phyloP scores from a whole-genome alignment of 2,797 vertebrate genomes.

The Pelochelys cantorii region DNA sequence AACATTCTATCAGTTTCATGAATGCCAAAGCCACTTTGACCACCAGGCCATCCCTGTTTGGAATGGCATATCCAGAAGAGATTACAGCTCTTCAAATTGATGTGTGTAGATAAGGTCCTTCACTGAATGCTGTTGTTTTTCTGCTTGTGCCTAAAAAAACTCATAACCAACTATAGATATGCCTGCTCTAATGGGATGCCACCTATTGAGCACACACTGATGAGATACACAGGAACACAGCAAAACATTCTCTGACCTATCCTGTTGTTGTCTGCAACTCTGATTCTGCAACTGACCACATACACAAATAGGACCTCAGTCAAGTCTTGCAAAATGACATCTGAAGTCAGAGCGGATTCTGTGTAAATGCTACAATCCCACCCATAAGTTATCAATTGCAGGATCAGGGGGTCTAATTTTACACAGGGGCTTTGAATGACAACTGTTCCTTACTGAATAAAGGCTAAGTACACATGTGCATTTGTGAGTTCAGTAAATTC shows the following conservation, averaged over 20 bases:
- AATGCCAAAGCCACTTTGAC: neutral
- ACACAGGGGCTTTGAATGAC: neutral
- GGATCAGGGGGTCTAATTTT: neutral
- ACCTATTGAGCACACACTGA: neutral
- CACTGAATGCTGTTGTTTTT: neutral
- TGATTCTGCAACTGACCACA: neutral
- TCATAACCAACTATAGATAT: neutral
- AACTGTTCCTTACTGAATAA: neutral
- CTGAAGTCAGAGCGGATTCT: neutral
- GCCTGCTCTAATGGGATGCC: neutral
- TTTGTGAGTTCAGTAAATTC: neutral
- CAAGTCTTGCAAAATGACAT: neutral
- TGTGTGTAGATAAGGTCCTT: neutral
- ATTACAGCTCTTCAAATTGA: neutral
- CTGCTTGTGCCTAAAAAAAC: neutral
- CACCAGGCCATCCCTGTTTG: neutral
- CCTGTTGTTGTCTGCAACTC: neutral
- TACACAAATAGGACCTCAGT: neutral
- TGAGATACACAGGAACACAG: neutral
- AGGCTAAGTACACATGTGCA: neutral
- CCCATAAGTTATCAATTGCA: neutral
- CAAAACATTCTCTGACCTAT: no score
- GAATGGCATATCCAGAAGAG: neutral
- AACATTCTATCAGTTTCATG: neutral
- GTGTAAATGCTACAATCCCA: neutral